Conservation (phyloP, 1,140 invertebrate genomes). For the Brachionus rubens region DNA sequence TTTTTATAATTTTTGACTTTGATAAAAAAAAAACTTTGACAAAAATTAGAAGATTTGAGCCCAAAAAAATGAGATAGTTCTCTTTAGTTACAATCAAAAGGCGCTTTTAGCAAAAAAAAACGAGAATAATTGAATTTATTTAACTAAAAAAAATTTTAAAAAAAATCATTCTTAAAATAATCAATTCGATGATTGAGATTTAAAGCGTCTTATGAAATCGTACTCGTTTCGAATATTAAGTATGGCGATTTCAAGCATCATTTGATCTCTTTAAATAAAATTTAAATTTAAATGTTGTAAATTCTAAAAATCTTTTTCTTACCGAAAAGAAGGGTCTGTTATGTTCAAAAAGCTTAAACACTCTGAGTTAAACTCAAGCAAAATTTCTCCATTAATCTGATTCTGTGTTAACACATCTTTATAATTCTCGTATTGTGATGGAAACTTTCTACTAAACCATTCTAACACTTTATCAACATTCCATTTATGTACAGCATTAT, state of each 20-base stretch:
- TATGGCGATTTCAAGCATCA: constrained; percentile 33
- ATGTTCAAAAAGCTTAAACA: background rate
- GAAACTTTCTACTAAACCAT: constrained; percentile 26
- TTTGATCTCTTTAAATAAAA: constrained; percentile 21
- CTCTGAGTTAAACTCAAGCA: background rate
- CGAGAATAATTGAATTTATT: constrained; percentile 1
- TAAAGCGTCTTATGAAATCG: constrained; percentile 36
- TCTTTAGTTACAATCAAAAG: constrained; percentile 27
- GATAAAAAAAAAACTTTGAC: too few species aligned
- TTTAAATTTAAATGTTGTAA: background rate
- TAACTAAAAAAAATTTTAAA: constrained; percentile 6
- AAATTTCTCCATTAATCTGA: constrained; percentile 6
- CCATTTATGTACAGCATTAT: constrained; percentile 11
- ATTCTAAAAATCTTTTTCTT: background rate
- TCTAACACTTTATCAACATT: constrained; percentile 9
- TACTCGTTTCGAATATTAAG: constrained; percentile 26
- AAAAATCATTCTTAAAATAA: background rate
- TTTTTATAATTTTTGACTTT: too few species aligned
- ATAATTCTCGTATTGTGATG: background rate
- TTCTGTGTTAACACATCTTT: background rate
- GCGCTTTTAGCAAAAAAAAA: background rate
- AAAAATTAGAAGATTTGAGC: too few species aligned
- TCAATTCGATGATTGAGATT: constrained; percentile 15
- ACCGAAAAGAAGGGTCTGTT: background rate
- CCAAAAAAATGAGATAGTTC: background rate